A percentile compares a stretch with the other conserved stretches of the same genome.
phyloP scores from a whole-genome alignment of 2,888 invertebrate species.

The Drosophila ezoana region DNA sequence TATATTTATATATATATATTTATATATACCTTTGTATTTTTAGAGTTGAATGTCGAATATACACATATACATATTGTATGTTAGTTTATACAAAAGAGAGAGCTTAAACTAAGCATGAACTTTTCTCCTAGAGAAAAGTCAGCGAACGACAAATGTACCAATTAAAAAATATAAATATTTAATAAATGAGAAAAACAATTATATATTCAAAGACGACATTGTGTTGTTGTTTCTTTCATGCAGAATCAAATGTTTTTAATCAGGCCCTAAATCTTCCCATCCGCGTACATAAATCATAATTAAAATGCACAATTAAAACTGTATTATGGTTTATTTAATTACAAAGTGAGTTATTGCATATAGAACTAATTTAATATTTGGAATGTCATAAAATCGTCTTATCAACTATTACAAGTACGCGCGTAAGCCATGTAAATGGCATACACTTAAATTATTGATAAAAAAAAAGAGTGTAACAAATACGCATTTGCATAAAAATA shows the following conservation, averaged over 20 bases:
- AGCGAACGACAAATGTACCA: slow-evolving; percentile 64
- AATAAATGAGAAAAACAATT: slow-evolving; percentile 47
- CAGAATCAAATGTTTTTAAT: too few relatives aligned
- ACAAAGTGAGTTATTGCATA: slow-evolving; percentile 43
- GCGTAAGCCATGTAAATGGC: slow-evolving; percentile 25
- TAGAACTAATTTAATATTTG: slow-evolving; percentile 71
- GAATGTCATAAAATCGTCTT: slow-evolving; percentile 76
- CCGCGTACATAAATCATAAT: background rate
- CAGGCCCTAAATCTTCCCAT: too few relatives aligned
- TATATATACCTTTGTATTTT: slow-evolving; percentile 39
- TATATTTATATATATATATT: slow-evolving; percentile 36
- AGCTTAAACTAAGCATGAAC: slow-evolving; percentile 53
- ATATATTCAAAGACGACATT: slow-evolving; percentile 16
- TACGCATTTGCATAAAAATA: slow-evolving; percentile 29
- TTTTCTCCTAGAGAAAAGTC: slow-evolving; percentile 65
- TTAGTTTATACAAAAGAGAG: slow-evolving; percentile 50
- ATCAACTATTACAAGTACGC: slow-evolving; percentile 53
- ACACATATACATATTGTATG: slow-evolving; percentile 44
- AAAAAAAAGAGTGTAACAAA: slow-evolving; percentile 42
- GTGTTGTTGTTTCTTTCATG: background rate
- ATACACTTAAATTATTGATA: slow-evolving; percentile 41
- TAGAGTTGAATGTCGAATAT: slow-evolving; percentile 54
- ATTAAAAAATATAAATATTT: slow-evolving; percentile 54
- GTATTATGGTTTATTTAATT: slow-evolving; percentile 52
- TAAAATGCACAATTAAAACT: slow-evolving; percentile 47